A percentile compares a stretch with the other conserved stretches of the same genome.
phyloP scores from a whole-genome alignment of 2,113 vertebrate genomes.

The Pseudopipra pipra region DNA sequence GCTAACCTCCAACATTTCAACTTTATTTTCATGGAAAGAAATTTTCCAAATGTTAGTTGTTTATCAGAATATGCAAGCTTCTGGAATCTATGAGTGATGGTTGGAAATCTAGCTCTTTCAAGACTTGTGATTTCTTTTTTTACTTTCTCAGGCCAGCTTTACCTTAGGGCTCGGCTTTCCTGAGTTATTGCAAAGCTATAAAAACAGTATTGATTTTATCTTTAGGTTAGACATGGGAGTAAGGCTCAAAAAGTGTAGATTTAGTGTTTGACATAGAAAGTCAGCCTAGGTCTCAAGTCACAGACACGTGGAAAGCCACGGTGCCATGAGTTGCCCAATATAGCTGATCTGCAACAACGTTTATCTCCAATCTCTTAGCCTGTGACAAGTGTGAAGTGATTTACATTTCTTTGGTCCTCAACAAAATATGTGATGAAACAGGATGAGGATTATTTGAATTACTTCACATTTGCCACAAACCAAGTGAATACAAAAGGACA shows the following conservation, averaged over 20 bases:
- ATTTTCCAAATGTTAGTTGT: not conserved
- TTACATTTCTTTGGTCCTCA: conserved; percentile 45
- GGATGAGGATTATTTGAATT: conserved; percentile 37
- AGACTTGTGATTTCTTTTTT: not conserved
- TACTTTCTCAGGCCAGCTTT: accelerated
- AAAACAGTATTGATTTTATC: not conserved
- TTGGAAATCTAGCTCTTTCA: not conserved
- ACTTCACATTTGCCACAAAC: conserved; percentile 7
- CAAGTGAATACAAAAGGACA: not conserved
- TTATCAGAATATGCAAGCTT: not conserved
- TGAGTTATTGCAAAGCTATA: not conserved
- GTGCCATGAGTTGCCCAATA: conserved; percentile 7
- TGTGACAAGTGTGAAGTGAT: conserved; percentile 51
- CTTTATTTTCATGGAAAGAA: not conserved
- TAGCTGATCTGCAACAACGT: not conserved
- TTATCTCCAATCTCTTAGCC: conserved; percentile 35
- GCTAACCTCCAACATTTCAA: not conserved
- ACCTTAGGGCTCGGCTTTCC: not conserved
- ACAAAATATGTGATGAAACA: conserved; percentile 3
- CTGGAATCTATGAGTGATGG: not conserved
- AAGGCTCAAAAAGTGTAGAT: not conserved
- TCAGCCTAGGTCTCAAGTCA: not conserved
- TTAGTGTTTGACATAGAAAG: not conserved
- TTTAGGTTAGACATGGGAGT: not conserved
- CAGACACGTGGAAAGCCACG: not conserved